Percentiles rank a stretch among this genome's conserved stretches.
Conservation (phyloP, 2,797 vertebrate genomes). For the Centroberyx gerrardi region DNA sequence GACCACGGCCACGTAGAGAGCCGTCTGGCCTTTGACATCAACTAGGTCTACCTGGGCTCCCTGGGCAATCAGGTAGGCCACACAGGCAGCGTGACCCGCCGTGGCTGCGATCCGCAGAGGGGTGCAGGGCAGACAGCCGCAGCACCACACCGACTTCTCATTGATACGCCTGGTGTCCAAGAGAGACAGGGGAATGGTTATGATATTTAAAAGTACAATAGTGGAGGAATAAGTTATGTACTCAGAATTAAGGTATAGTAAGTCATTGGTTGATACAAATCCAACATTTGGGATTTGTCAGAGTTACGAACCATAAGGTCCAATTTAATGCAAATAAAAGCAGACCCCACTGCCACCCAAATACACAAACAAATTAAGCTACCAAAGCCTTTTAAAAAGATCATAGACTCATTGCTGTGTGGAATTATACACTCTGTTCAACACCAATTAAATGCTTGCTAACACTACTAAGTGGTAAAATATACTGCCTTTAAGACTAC, state of each 20-base stretch:
- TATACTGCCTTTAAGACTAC: background rate
- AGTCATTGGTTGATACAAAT: background rate
- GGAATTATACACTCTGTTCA: background rate
- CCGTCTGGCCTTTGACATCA: slow-evolving; percentile 96
- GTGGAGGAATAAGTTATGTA: background rate
- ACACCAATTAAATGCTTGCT: slow-evolving; percentile 23
- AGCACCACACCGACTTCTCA: slow-evolving; percentile 96
- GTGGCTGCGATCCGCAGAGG: slow-evolving; percentile 94
- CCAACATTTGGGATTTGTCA: background rate
- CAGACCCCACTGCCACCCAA: too few species aligned
- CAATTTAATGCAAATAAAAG: too few species aligned
- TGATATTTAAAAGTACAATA: background rate
- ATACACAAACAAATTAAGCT: too few species aligned
- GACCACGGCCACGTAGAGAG: slow-evolving; percentile 93
- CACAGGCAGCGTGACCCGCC: slow-evolving; percentile 90
- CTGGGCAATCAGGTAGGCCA: slow-evolving; percentile 90
- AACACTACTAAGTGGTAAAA: slow-evolving; percentile 5
- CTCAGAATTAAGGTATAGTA: background rate
- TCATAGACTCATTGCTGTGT: too few species aligned
- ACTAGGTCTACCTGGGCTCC: slow-evolving; percentile 95
- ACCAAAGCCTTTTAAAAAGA: too few species aligned
- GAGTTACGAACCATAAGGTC: background rate
- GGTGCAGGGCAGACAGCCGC: slow-evolving; percentile 94
- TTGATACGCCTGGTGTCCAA: slow-evolving; percentile 89
- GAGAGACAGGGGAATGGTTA: background rate